phyloP scores from a whole-genome alignment of 2,797 vertebrate species.

The Rachycentron canadum region DNA sequence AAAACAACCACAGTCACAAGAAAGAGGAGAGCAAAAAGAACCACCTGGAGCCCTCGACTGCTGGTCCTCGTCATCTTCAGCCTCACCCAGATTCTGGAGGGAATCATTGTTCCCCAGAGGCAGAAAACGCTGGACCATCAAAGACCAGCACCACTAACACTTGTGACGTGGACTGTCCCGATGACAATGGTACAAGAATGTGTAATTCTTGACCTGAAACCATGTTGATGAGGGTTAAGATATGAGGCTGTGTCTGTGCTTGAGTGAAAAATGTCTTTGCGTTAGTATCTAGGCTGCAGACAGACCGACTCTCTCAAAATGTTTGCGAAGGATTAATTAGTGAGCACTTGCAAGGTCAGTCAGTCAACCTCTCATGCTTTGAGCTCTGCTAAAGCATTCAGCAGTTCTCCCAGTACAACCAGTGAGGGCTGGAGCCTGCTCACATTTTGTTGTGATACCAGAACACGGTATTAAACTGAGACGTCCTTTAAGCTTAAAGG shows the following conservation, averaged over 20 bases:
- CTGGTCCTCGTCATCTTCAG: constrained; percentile 83
- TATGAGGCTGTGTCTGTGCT: neutral
- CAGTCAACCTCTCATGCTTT: neutral
- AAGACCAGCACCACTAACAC: constrained; percentile 84
- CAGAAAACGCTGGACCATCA: constrained; percentile 80
- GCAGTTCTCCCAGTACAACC: neutral
- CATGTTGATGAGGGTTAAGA: neutral
- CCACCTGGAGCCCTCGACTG: constrained; percentile 86
- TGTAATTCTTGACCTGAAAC: neutral
- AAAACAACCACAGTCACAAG: constrained; percentile 91
- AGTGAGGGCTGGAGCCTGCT: neutral
- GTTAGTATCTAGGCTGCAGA: neutral
- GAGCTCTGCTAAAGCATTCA: neutral
- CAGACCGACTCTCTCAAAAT: neutral
- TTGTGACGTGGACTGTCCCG: constrained; percentile 83
- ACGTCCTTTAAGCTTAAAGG: neutral
- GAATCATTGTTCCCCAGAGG: constrained; percentile 85
- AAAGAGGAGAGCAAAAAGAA: constrained; percentile 96
- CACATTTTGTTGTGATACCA: neutral
- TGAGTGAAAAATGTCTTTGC: neutral
- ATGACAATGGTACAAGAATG: constrained; percentile 88
- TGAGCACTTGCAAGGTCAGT: neutral
- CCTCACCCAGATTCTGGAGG: constrained; percentile 74
- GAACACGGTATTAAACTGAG: neutral
- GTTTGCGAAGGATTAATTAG: neutral